These are phyloP conservation scores for Lateolabrax maculatus DNA, from an alignment of 2,797 vertebrate genomes.

Conservation along the genomic window DNA sequence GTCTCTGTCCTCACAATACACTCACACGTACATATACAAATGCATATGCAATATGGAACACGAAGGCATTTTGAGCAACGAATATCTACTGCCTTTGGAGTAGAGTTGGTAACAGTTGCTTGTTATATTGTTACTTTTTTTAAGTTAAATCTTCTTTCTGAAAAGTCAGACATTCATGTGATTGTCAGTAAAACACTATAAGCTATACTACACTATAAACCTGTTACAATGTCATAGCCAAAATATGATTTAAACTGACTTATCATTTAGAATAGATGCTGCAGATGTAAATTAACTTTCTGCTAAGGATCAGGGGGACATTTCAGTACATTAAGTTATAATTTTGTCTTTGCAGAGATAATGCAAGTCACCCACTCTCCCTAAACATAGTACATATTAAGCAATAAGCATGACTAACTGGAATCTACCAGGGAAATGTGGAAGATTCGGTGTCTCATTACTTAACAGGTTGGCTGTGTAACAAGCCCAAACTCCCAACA, in stretches of 20 bases:
- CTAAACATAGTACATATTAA: not conserved
- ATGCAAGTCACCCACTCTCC: not conserved
- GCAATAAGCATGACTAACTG: slow-evolving; percentile 25
- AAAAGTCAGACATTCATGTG: not conserved
- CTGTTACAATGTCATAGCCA: not conserved
- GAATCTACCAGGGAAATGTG: slow-evolving; percentile 15
- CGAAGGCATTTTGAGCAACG: not conserved
- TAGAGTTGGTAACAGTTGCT: too few species aligned
- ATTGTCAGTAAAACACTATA: not conserved
- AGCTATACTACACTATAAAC: too few species aligned
- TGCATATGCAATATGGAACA: not conserved
- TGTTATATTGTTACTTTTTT: too few species aligned
- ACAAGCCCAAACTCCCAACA: slow-evolving; percentile 47
- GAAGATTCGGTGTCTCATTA: slow-evolving; percentile 45
- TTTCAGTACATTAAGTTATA: not conserved
- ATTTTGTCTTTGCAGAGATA: not conserved
- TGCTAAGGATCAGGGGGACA: not conserved
- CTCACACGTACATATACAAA: not conserved
- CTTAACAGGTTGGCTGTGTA: slow-evolving; percentile 44
- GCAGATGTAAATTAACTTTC: too few species aligned
- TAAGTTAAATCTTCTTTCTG: too few species aligned
- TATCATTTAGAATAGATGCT: too few species aligned
- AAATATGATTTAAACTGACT: too few species aligned
- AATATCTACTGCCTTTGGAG: not conserved
- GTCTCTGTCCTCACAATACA: too few species aligned